These are phyloP conservation scores for Drosophila pseudoananassae DNA, from an alignment of 1,140 invertebrate species.

Conservation along the genomic window DNA sequence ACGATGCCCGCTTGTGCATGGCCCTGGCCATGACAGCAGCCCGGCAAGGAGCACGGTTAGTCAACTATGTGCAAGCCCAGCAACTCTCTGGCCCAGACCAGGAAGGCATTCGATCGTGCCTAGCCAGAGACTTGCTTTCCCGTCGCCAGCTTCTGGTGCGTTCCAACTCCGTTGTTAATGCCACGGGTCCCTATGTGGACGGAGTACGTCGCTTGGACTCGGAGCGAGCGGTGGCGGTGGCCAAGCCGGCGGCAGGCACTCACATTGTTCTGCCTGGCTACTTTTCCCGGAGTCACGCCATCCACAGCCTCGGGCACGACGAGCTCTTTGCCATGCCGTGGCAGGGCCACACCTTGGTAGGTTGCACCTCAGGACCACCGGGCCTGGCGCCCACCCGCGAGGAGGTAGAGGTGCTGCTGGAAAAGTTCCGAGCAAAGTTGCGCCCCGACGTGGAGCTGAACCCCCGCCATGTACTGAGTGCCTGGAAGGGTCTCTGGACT, in stretches of 20 bases:
- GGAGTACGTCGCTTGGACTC: conserved; percentile 11
- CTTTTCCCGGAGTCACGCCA: conserved; percentile 5
- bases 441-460: conserved; percentile 1
- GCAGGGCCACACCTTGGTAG: conserved; percentile 20
- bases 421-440: conserved; percentile 6
- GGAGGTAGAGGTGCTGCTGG: conserved; percentile 15
- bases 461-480: conserved; percentile 15
- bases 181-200: conserved; percentile 19
- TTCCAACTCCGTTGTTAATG: conserved; percentile 14
- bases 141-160: neutral
- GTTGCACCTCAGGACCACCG: conserved; percentile 1
- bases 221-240: neutral
- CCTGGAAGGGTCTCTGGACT: conserved; percentile 23
- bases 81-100: neutral
- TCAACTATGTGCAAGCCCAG: conserved; percentile 16
- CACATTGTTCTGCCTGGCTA: conserved; percentile 24
- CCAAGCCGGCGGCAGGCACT: conserved; percentile 1
- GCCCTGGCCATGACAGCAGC: conserved; percentile 17
- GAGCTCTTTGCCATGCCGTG: conserved; percentile 23
- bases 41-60: conserved; percentile 4
- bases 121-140: conserved; percentile 2
- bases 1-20: conserved; percentile 24
- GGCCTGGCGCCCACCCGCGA: conserved; percentile 6
- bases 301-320: conserved; percentile 1
- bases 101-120: neutral